phyloP scores from a whole-genome alignment of 2,113 vertebrate species.

The Engystomops pustulosus region DNA sequence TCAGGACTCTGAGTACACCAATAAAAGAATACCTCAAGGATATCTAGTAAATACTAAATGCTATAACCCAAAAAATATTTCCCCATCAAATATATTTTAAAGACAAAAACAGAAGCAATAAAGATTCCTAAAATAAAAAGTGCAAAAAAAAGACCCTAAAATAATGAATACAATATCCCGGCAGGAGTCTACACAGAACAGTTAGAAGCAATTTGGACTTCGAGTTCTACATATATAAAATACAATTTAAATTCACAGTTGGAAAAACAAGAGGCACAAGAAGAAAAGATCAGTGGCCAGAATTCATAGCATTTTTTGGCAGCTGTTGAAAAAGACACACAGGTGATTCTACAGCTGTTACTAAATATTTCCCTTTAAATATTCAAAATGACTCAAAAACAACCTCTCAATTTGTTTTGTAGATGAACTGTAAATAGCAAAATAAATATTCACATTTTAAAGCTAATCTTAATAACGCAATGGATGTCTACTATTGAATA shows the following conservation, averaged over 20 bases:
- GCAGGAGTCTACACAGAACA: not conserved
- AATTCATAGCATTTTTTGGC: constrained; percentile 14
- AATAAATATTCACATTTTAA: too few species aligned
- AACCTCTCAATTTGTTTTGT: too few species aligned
- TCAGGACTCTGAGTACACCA: not conserved
- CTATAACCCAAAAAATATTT: not conserved
- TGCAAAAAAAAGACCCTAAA: too few species aligned
- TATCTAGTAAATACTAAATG: constrained; percentile 9
- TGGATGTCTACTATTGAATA: too few species aligned
- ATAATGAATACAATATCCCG: not conserved
- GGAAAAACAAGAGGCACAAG: constrained; percentile 9
- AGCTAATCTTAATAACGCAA: too few species aligned
- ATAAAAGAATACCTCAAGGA: not conserved
- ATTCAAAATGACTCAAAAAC: too few species aligned
- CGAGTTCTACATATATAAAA: constrained; percentile 46
- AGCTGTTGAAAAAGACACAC: not conserved
- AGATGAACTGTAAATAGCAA: too few species aligned
- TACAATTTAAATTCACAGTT: constrained; percentile 54
- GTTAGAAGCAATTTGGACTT: not conserved
- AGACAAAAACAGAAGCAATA: not conserved
- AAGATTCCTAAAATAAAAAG: too few species aligned
- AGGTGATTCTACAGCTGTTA: not conserved
- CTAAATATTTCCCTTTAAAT: constrained; percentile 38
- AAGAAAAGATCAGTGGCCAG: constrained; percentile 6
- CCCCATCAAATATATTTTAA: not conserved